Conservation (phyloP, 2,113 vertebrate genomes). For the Eupsittula cactorum region DNA sequence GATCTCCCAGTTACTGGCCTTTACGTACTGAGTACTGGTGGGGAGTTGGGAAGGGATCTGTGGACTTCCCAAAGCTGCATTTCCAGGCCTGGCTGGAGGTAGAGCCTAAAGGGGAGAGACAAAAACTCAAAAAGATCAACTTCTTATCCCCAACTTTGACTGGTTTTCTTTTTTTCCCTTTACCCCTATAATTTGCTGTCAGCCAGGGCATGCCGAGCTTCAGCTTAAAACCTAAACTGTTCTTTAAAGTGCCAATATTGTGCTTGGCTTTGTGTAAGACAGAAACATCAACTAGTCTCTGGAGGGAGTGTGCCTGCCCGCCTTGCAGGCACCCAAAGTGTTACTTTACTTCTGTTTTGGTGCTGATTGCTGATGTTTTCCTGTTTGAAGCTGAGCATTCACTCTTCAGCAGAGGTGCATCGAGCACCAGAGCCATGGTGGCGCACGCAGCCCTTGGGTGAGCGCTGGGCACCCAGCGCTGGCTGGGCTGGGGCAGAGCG, state of each 20-base stretch:
- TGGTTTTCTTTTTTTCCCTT: not conserved
- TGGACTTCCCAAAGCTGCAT: not conserved
- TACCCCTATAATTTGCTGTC: not conserved
- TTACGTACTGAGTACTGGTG: not conserved
- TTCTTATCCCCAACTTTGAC: not conserved
- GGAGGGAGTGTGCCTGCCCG: conserved; percentile 46
- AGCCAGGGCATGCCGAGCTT: not conserved
- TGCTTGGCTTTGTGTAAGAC: conserved; percentile 37
- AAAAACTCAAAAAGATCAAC: not conserved
- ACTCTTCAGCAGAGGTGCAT: not conserved
- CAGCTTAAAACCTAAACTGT: conserved; percentile 27
- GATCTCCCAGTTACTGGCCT: not conserved
- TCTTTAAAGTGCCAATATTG: conserved; percentile 47
- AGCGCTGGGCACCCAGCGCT: not conserved
- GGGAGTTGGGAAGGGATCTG: not conserved
- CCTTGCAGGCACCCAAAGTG: conserved; percentile 34
- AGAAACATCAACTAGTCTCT: conserved; percentile 39
- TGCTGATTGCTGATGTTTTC: not conserved
- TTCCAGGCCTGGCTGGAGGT: not conserved
- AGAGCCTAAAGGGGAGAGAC: not conserved
- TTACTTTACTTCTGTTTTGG: conserved; percentile 28
- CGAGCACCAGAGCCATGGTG: not conserved
- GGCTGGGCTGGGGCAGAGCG: not conserved
- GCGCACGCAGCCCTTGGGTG: rapidly evolving
- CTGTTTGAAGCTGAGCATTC: not conserved